These are phyloP conservation scores for Gallinago undulata DNA, from an alignment of 2,113 vertebrate genomes.

Conservation along the genomic window DNA sequence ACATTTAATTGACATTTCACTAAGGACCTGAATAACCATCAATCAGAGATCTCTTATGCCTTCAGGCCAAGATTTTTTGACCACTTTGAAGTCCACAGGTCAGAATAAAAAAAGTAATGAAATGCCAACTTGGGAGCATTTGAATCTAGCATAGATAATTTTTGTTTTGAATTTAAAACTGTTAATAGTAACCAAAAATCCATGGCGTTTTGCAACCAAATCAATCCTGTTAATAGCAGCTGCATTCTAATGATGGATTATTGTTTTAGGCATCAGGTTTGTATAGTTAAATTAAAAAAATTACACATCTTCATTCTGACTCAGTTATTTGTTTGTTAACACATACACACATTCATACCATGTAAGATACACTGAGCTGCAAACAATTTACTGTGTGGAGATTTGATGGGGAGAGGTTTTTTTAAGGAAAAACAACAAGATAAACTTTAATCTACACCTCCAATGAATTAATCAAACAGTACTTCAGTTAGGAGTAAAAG, in stretches of 20 bases:
- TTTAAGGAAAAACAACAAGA: neutral
- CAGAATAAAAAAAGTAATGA: neutral
- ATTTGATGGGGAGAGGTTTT: neutral
- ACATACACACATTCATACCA: accelerated
- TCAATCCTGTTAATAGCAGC: neutral
- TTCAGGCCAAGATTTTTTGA: neutral
- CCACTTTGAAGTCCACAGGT: neutral
- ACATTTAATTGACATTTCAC: slow-evolving; percentile 9
- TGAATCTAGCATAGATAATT: neutral
- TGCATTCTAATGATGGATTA: neutral
- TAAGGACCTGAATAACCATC: neutral
- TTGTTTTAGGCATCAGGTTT: neutral
- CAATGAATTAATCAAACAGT: neutral
- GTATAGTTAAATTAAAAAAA: neutral
- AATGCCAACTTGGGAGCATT: neutral
- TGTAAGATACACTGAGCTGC: accelerated
- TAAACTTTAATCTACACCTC: neutral
- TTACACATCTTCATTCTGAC: neutral
- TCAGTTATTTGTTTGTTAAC: neutral
- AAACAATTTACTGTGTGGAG: neutral
- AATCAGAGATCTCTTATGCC: neutral
- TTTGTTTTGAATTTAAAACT: neutral
- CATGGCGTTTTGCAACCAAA: neutral
- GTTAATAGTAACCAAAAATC: neutral
- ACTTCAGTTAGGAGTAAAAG: neutral